Evolutionary conservation across 2,797 vertebrate species (phyloP).

Genomic region (Poecile montanus): DNA sequence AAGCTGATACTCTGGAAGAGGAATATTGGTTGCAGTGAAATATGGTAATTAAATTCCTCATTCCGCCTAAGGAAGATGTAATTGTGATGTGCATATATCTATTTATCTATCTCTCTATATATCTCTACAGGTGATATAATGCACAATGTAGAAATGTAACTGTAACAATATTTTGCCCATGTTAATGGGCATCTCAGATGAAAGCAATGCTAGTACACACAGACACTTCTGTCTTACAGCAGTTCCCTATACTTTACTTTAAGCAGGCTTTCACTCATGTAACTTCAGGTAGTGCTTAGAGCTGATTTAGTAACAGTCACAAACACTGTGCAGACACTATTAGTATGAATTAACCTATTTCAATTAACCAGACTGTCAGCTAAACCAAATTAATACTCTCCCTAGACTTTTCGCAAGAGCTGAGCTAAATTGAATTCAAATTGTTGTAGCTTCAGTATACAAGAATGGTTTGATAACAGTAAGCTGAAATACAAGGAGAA

Average conservation of each 20-base stretch:
- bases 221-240: neutral
- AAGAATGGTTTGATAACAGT: neutral
- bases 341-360: neutral
- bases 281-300: neutral
- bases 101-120: neutral
- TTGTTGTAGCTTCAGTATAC: neutral
- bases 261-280: neutral
- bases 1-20: neutral
- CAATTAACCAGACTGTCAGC: neutral
- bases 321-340: neutral
- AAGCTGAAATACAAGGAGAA: neutral
- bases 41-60: neutral
- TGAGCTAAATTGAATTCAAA: neutral
- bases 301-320: neutral
- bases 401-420: neutral
- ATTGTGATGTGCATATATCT: neutral
- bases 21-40: neutral
- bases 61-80: neutral
- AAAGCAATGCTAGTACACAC: neutral
- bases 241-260: neutral
- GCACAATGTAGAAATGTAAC: neutral
- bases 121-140: neutral
- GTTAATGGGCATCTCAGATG: neutral
- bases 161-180: neutral
- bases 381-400: neutral